Percentiles rank a stretch among this genome's conserved stretches.
Conservation (phyloP, 2,797 vertebrate genomes). For the Bradypodion ventrale region DNA sequence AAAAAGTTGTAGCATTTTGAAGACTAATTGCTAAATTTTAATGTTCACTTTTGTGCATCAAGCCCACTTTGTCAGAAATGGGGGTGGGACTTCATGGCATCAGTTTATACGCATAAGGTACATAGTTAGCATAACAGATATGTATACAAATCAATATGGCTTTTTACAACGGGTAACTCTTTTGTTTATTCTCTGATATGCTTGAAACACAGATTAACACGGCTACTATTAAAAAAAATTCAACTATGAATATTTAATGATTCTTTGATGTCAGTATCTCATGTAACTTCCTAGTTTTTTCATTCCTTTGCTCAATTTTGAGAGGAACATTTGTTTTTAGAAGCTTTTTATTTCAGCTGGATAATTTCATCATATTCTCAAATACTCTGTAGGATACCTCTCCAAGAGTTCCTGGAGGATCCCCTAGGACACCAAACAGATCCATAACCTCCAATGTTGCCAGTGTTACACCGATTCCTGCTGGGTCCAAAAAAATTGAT, state of each 20-base stretch:
- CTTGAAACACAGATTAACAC: too few relatives aligned
- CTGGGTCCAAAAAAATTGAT: slow-evolving; percentile 90
- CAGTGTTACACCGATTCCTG: slow-evolving; percentile 93
- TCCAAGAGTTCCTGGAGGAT: slow-evolving; percentile 92
- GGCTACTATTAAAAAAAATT: too few relatives aligned
- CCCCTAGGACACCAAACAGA: slow-evolving; percentile 94
- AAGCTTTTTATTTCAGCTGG: slow-evolving; percentile 14
- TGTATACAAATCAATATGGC: too few relatives aligned
- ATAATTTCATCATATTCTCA: background rate
- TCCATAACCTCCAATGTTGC: slow-evolving; percentile 93
- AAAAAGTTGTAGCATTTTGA: too few relatives aligned
- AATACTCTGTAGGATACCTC: slow-evolving; percentile 83
- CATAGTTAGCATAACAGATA: too few relatives aligned
- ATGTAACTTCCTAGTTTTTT: background rate
- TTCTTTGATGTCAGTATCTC: background rate
- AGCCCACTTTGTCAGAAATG: too few relatives aligned
- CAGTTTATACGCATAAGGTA: too few relatives aligned
- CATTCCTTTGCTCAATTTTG: background rate
- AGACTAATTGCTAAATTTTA: too few relatives aligned
- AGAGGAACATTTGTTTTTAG: background rate
- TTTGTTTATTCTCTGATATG: too few relatives aligned
- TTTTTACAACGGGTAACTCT: too few relatives aligned
- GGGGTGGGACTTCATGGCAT: too few relatives aligned
- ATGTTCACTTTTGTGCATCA: too few relatives aligned
- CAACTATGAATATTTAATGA: background rate